Conservation (phyloP, 1,140 invertebrate species). For the Arctopsyche grandis region DNA sequence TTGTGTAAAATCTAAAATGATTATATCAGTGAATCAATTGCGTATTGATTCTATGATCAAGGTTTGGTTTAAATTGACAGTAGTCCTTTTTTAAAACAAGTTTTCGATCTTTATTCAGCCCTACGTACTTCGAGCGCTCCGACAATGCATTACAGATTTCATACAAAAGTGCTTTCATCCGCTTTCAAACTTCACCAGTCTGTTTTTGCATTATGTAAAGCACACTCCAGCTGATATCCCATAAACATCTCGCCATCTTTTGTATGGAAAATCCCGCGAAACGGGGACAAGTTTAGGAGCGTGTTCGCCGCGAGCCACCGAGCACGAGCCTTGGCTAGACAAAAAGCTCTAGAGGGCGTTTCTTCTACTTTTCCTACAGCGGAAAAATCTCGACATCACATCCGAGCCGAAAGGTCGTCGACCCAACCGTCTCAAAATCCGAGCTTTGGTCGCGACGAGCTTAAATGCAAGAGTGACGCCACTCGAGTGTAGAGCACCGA, state of each 20-base stretch:
- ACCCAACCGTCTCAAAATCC: constrained; percentile 15
- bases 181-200: no score
- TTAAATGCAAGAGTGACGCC: constrained; percentile 3
- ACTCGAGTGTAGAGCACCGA: neutral
- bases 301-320: neutral
- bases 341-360: neutral
- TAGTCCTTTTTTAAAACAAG: no score
- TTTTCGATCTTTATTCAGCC: no score
- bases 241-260: neutral
- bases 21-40: no score
- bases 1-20: no score
- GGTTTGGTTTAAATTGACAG: no score
- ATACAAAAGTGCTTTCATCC: no score
- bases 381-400: constrained; percentile 19
- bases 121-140: neutral
- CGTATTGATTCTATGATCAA: no score
- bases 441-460: constrained; percentile 3
- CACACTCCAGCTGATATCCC: neutral
- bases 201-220: neutral
- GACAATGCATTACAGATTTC: neutral
- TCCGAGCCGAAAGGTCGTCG: neutral
- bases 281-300: neutral
- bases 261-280: neutral
- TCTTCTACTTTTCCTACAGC: neutral
- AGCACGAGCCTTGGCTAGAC: neutral